phyloP scores from a whole-genome alignment of 2,888 invertebrate genomes.

The Plebejus argus region DNA sequence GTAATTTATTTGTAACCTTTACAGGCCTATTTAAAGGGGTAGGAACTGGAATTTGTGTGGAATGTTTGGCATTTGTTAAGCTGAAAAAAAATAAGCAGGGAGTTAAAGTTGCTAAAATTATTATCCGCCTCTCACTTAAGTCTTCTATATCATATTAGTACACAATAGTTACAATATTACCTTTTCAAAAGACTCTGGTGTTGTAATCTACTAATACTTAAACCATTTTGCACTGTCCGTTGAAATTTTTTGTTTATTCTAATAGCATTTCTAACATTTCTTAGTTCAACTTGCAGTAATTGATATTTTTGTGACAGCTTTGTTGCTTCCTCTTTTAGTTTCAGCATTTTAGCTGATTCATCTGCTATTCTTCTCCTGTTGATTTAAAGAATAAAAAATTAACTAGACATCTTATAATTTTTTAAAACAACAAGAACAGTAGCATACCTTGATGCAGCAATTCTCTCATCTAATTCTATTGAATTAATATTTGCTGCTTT shows the following conservation, averaged over 20 bases:
- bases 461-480: conserved; percentile 61
- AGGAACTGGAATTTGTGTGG: conserved; percentile 54
- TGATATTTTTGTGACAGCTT: conserved; percentile 53
- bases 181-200: conserved; percentile 71
- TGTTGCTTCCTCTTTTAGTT: conserved; percentile 66
- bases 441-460: conserved; percentile 65
- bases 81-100: conserved; percentile 52
- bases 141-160: conserved; percentile 28
- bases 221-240: conserved; percentile 59
- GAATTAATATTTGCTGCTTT: conserved; percentile 45
- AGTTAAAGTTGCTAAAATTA: conserved; percentile 30
- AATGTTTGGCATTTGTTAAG: conserved; percentile 59
- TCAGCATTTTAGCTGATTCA: conserved; percentile 69
- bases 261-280: conserved; percentile 50
- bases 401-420: background rate
- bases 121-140: conserved; percentile 20
- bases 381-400: conserved; percentile 17
- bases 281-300: conserved; percentile 12
- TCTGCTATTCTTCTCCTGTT: conserved; percentile 71
- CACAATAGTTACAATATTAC: conserved; percentile 49
- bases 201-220: conserved; percentile 64
- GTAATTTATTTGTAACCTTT: conserved; percentile 53
- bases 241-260: conserved; percentile 70
- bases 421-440: conserved; percentile 1
- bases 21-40: conserved; percentile 44